These are phyloP conservation scores for Manis crassicaudata DNA, from an alignment of 2,797 vertebrate species.

Conservation along the genomic window DNA sequence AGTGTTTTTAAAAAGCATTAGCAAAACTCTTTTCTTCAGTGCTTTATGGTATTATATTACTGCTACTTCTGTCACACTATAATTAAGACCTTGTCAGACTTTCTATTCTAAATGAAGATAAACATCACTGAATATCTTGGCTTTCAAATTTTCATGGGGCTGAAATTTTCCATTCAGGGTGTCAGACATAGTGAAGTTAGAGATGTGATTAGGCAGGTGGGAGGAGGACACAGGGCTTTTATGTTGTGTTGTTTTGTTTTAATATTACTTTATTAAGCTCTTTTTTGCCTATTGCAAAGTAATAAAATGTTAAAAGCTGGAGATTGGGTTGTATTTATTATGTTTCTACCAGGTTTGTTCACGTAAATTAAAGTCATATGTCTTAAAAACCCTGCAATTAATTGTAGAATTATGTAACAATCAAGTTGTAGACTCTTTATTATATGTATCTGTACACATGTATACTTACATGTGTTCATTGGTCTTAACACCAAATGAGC, in stretches of 20 bases:
- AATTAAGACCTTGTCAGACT: conserved; percentile 72
- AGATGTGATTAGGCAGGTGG: not conserved
- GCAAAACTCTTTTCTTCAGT: conserved; percentile 55
- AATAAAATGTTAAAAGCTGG: not conserved
- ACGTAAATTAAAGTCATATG: not conserved
- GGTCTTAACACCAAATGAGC: not conserved
- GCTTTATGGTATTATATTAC: conserved; percentile 50
- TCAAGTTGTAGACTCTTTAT: not conserved
- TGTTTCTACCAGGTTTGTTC: not conserved
- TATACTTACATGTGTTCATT: not conserved
- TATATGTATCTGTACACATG: not conserved
- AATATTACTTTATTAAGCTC: not conserved
- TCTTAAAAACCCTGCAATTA: not conserved
- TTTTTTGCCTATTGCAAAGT: not conserved
- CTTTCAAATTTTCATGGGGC: conserved; percentile 8
- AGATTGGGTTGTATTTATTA: not conserved
- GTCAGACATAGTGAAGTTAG: conserved; percentile 51
- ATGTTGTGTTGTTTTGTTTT: conserved; percentile 26
- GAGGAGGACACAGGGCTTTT: not conserved
- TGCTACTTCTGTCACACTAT: conserved; percentile 52
- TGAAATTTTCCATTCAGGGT: conserved; percentile 70
- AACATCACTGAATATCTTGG: conserved; percentile 69
- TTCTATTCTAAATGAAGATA: conserved; percentile 71
- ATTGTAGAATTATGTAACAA: not conserved
- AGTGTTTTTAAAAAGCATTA: not conserved